Conservation (phyloP, 2,113 vertebrate species). For the Gulo gulo region DNA sequence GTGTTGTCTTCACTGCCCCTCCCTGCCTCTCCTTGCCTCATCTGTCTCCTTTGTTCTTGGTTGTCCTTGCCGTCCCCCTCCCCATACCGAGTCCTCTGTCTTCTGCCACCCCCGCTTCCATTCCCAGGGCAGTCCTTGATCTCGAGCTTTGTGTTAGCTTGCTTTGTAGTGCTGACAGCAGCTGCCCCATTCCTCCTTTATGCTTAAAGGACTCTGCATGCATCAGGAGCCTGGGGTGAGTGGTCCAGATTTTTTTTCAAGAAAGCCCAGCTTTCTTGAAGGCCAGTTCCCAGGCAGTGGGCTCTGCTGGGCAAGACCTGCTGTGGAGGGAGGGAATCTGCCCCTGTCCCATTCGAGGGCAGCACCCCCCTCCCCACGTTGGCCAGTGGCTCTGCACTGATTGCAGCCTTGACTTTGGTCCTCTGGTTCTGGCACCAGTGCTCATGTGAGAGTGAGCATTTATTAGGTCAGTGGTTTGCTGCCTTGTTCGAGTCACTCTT, state of each 20-base stretch:
- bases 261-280: not conserved
- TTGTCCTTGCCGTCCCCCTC: not conserved
- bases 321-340: not conserved
- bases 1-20: too few species aligned
- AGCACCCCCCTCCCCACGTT: not conserved
- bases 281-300: not conserved
- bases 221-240: conserved; percentile 44
- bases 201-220: conserved; percentile 45
- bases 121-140: not conserved
- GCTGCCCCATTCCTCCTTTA: conserved; percentile 16
- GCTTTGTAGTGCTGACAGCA: conserved; percentile 53
- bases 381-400: not conserved
- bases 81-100: not conserved
- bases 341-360: not conserved
- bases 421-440: not conserved
- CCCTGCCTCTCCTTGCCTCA: not conserved
- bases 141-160: conserved; percentile 48
- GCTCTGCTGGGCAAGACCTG: not conserved
- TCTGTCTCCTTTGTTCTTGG: not conserved
- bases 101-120: not conserved
- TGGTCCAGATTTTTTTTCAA: too few species aligned
- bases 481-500: not conserved
- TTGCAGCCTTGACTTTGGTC: not conserved
- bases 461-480: not conserved
- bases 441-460: not conserved